Conservation (phyloP, 1,140 invertebrate genomes). For the Meloidogyne floridensis region DNA sequence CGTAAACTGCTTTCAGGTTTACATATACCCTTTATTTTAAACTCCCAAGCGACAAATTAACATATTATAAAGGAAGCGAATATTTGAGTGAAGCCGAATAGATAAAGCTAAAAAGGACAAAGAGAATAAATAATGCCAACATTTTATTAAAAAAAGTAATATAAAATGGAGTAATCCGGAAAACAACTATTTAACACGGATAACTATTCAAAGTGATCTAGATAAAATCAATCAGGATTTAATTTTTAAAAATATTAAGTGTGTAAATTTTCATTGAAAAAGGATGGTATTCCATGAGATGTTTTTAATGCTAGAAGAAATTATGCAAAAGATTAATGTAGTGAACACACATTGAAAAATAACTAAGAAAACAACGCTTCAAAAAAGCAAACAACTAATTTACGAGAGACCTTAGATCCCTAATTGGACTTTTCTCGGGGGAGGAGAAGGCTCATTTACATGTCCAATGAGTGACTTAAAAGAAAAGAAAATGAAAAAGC, state of each 20-base stretch:
- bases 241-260: no score
- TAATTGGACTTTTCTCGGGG: conserved; percentile 2
- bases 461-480: neutral
- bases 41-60: conserved; percentile 8
- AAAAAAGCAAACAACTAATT: neutral
- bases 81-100: neutral
- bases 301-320: neutral
- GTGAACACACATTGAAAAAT: neutral
- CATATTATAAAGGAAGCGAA: neutral
- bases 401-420: neutral
- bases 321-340: neutral
- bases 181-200: no score
- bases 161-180: neutral
- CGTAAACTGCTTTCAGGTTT: neutral
- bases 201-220: no score
- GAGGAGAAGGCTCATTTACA: neutral
- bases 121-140: neutral
- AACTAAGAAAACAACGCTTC: neutral
- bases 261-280: no score
- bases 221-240: no score
- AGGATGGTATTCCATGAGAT: neutral
- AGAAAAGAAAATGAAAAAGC: neutral
- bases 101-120: neutral
- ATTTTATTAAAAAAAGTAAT: no score
- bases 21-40: neutral